These are phyloP conservation scores for Pangasius djambal DNA, from an alignment of 2,797 vertebrate genomes.

Conservation along the genomic window DNA sequence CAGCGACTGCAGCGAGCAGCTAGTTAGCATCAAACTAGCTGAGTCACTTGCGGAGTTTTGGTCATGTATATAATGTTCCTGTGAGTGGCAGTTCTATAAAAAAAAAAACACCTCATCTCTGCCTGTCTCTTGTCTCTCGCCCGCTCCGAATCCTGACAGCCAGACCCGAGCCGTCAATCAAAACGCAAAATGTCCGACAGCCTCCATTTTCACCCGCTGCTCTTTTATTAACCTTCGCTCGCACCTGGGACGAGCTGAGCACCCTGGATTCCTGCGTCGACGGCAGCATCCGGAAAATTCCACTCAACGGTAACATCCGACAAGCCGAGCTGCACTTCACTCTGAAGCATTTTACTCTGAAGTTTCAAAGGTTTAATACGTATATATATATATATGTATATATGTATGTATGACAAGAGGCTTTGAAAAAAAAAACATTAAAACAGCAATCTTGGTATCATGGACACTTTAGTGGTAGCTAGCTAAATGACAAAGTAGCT, in stretches of 20 bases:
- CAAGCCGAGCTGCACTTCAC: background rate
- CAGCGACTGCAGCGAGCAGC: background rate
- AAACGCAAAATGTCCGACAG: conserved; percentile 49
- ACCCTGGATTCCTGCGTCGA: background rate
- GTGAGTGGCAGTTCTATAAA: conserved; percentile 22
- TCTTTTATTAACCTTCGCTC: conserved; percentile 19
- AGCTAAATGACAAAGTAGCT: background rate
- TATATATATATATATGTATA: background rate
- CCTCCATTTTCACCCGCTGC: conserved; percentile 47
- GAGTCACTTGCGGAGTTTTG: background rate
- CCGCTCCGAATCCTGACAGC: conserved; percentile 6
- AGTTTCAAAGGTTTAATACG: background rate
- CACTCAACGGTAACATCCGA: background rate
- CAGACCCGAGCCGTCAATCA: conserved; percentile 24
- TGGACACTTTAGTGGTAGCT: background rate
- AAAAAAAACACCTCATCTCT: conserved; percentile 2
- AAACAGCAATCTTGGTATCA: background rate
- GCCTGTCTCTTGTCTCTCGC: background rate
- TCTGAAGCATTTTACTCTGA: no score
- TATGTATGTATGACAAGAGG: no score
- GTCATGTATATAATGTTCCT: background rate
- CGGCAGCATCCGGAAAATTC: background rate
- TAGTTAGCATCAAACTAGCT: background rate
- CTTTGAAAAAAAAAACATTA: background rate
- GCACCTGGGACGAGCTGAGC: background rate